Conservation (phyloP, 2,888 invertebrate genomes). For the Alentia gelatinosa region DNA sequence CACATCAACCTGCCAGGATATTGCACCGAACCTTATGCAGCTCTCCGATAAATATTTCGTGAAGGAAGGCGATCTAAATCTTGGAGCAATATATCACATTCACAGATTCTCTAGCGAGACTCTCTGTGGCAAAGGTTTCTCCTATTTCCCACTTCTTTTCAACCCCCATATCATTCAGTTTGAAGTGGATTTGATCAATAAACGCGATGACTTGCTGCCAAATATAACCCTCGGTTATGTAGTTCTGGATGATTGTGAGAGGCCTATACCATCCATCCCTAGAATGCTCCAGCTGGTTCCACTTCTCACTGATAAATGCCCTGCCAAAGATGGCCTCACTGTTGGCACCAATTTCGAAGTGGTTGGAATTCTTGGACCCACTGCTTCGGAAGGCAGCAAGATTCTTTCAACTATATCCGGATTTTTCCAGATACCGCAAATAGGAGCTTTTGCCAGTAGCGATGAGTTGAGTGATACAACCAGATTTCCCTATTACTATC, state of each 20-base stretch:
- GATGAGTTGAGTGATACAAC: slow-evolving; percentile 2
- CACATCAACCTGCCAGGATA: no score
- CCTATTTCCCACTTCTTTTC: neutral
- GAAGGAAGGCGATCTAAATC: slow-evolving; percentile 14
- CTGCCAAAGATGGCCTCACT: neutral
- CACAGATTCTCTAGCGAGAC: neutral
- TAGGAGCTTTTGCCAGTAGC: slow-evolving; percentile 9
- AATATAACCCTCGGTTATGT: slow-evolving; percentile 33
- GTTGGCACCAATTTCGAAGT: slow-evolving; percentile 18
- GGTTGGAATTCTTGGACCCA: neutral
- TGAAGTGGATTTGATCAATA: neutral
- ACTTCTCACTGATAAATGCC: neutral
- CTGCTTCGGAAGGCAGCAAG: neutral
- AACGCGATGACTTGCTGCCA: neutral
- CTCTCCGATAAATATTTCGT: neutral
- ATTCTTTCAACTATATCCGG: neutral
- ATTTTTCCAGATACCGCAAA: slow-evolving; percentile 26
- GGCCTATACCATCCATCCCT: neutral
- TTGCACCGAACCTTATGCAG: neutral
- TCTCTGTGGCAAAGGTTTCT: slow-evolving; percentile 18
- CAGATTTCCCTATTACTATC: neutral
- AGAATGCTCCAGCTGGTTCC: slow-evolving; percentile 19
- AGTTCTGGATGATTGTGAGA: slow-evolving; percentile 9
- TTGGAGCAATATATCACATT: slow-evolving; percentile 1
- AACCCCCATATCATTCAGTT: neutral